Conservation (phyloP, 1,140 invertebrate species). For the Mya arenaria region DNA sequence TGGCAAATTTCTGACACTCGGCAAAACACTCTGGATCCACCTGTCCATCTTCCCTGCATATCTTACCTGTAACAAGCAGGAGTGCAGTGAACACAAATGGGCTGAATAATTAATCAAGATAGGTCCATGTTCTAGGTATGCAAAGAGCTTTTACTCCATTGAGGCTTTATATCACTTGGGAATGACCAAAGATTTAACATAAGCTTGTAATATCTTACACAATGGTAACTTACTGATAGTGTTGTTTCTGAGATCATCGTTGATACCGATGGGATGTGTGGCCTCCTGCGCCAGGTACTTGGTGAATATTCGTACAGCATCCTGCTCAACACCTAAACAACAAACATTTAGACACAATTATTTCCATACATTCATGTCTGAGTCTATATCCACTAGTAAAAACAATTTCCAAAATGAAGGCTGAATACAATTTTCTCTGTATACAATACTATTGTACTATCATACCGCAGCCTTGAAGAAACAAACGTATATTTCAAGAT, state of each 20-base stretch:
- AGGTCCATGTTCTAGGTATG: too few relatives aligned
- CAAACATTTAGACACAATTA: too few relatives aligned
- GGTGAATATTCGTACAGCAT: constrained; percentile 83
- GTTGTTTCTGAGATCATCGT: constrained; percentile 78
- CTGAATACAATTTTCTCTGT: too few relatives aligned
- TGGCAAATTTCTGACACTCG: constrained; percentile 86
- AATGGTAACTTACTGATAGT: constrained; percentile 74
- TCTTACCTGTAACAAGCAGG: constrained; percentile 76
- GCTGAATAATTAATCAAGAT: neutral
- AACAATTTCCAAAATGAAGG: too few relatives aligned
- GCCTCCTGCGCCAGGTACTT: constrained; percentile 83
- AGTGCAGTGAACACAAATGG: neutral
- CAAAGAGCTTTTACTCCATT: neutral
- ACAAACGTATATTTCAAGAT: too few relatives aligned
- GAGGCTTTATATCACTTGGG: too few relatives aligned
- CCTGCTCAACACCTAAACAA: constrained; percentile 78
- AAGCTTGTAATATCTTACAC: too few relatives aligned
- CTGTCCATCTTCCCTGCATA: constrained; percentile 80
- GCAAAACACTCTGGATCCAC: constrained; percentile 83
- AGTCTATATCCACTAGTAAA: too few relatives aligned
- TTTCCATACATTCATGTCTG: too few relatives aligned
- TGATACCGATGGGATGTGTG: constrained; percentile 80
- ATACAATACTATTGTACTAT: too few relatives aligned
- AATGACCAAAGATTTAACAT: too few relatives aligned
- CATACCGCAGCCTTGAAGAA: too few relatives aligned